A percentile compares a stretch with the other conserved stretches of the same genome.
Conservation (phyloP, 2,888 invertebrate species). For the Drosophila anceps region DNA sequence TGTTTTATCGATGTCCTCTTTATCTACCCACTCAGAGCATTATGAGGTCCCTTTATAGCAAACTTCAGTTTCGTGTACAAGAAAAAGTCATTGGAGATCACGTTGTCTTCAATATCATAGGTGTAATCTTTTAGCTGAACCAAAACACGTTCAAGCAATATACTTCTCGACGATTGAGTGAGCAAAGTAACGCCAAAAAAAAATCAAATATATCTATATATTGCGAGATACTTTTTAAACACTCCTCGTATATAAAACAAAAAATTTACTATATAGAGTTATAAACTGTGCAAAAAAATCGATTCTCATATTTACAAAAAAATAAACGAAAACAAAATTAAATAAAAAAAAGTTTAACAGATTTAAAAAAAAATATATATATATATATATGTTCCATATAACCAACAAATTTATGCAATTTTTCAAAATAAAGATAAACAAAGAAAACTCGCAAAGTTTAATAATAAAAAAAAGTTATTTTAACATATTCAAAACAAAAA, state of each 20-base stretch:
- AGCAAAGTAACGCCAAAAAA: no score
- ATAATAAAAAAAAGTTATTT: background rate
- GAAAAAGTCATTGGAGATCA: no score
- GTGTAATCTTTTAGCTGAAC: no score
- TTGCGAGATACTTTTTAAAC: background rate
- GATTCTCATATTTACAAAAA: slow-evolving; percentile 4
- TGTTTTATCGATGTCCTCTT: no score
- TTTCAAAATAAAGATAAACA: background rate
- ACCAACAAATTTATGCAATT: background rate
- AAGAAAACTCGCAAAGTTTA: background rate
- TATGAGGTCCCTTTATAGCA: no score
- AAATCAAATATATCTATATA: no score
- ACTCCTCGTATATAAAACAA: background rate
- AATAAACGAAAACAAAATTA: background rate
- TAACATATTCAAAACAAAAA: background rate
- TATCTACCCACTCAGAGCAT: no score
- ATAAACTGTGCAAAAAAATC: background rate
- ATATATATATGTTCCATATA: background rate
- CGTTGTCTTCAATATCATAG: no score
- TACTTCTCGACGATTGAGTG: no score
- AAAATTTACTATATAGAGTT: background rate
- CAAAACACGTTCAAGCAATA: no score
- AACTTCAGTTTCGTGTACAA: no score
- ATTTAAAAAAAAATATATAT: background rate
- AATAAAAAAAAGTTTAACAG: background rate